Evolutionary conservation across 2,888 invertebrate genomes (phyloP), one percentile per base, ranked within the genome.

Genomic region (Heliconius charithonia): DNA sequence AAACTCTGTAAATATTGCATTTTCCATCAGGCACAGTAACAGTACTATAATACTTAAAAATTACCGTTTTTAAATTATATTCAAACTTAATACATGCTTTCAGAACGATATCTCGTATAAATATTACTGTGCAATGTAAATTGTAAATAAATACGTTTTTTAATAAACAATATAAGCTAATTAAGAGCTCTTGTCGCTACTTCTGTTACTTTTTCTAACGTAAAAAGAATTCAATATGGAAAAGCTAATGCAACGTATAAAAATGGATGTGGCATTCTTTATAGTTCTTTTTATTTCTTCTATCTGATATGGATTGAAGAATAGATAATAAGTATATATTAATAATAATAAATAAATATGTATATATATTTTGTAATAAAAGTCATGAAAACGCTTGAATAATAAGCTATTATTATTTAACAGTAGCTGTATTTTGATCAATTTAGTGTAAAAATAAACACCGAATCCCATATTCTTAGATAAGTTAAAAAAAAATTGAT

Each of bases 111-210:
- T 25, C 12, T 41, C 16, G 37, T 22, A 27, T 51, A 25, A 71
- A 72, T 72, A 41, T 25, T n/a, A 27, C 27, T 65, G n/a, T 45
- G 22, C 41, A 63, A 63, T 63, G 19, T 9, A 25, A 62, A 19
- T n/a, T 41, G 70, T 25, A 19, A 45, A 72, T 67, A 32, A 76
- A 62, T 67, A 56, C 65, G 37, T 78, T 76, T 66, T 79, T 85
- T 16, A 41, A 69, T 25, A 41, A 45, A 85, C 85, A 84, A 83
- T 82, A 81, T 85, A 85, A 80, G 83, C 82, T 87, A 86, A 87
- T 88, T 87, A 87, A 83, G 83, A 73, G 82, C 77, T 62, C 82
- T 81, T 78, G 71, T 79, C 72, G 67, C 65, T 76, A 70, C 73
- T 51, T 27, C 67, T 72, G 75, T 79, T 75, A 65, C 76, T 81